Evolutionary conservation across 2,888 invertebrate genomes (phyloP).

Genomic region (Machimus atricapillus): DNA sequence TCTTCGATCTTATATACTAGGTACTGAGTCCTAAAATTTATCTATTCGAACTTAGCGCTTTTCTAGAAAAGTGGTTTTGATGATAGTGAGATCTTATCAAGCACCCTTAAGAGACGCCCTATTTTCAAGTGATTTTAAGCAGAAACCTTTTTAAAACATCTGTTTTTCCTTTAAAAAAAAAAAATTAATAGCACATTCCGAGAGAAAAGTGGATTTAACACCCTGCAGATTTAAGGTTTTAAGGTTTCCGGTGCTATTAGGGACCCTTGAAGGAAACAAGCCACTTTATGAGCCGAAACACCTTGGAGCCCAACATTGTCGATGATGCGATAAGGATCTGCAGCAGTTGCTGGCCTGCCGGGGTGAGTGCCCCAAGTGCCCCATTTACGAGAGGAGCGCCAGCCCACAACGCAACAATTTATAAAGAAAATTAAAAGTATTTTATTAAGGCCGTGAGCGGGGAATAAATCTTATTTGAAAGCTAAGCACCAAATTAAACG

Average conservation of each 20-base stretch:
- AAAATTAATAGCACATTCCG: neutral
- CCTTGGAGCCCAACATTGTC: neutral
- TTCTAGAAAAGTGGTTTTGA: too few relatives aligned
- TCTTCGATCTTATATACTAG: too few relatives aligned
- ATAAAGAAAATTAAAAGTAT: constrained; percentile 11
- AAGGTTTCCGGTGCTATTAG: neutral
- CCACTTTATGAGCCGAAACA: neutral
- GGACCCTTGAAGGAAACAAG: neutral
- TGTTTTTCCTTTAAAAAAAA: neutral
- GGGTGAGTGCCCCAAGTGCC: neutral
- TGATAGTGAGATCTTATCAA: too few relatives aligned
- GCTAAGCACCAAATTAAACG: constrained; percentile 13
- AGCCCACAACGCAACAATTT: neutral
- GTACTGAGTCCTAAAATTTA: too few relatives aligned
- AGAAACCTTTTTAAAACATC: neutral
- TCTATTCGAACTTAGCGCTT: too few relatives aligned
- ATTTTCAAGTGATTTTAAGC: neutral
- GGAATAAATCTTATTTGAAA: neutral
- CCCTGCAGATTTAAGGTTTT: neutral
- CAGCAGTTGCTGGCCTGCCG: neutral
- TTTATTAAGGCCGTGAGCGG: neutral
- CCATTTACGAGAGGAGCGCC: neutral
- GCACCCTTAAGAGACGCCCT: too few relatives aligned
- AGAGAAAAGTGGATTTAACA: neutral
- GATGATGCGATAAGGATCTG: neutral